Base-by-base conservation (phyloP, 2,797 vertebrate species). In the Limosa lapponica region DNA sequence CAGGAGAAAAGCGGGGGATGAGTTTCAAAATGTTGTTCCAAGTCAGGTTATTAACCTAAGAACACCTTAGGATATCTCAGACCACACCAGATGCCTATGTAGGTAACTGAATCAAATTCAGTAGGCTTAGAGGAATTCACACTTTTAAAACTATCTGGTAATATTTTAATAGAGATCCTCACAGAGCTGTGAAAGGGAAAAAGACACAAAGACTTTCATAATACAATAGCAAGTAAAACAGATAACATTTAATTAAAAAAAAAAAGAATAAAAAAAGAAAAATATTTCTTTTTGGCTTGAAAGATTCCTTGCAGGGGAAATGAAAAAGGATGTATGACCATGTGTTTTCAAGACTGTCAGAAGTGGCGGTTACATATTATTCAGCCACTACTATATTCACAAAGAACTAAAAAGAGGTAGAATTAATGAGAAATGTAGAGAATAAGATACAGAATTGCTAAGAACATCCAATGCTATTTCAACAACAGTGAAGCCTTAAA, bases 41-140 rank as follows among this genome's bases (percentile, higher is more conserved):
- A 85, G 82, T 44, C 55, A 74, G 32, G 54, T 85, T 77, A 91
- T 94, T 87, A 92, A 73, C 19, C 64, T 34, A 55, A 80, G 71
- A 91, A 82, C 82, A 93, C 75, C 79, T 82, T n/a, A 73, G 79
- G 82, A 87, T 87, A 91, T 49, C 67, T 87, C 79, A 89, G 39
- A 59, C 61, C 75, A 83, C 84, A 85, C 25, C 62, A 81, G 82
- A 49, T 88, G 75, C 37, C 57, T 91, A 5, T 3, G 10, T 64
- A 72, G 48, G 48, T 73, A 89, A 77, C 43, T 36, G 41, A 52
- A 90, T 67, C 39, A 67, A 85, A 90, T 86, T 73, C 87, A 80
- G 46, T 43, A 59, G 18, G 19, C 39, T 43, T 79, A 43, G 30
- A 37, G 59, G 69, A 89, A 82, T 70, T 46, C 2, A 54, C 22